A percentile compares a stretch with the other conserved stretches of the same genome.
These are phyloP conservation scores for Temnothorax rugatulus DNA, from an alignment of 2,888 invertebrate genomes.

Conservation along the genomic window DNA sequence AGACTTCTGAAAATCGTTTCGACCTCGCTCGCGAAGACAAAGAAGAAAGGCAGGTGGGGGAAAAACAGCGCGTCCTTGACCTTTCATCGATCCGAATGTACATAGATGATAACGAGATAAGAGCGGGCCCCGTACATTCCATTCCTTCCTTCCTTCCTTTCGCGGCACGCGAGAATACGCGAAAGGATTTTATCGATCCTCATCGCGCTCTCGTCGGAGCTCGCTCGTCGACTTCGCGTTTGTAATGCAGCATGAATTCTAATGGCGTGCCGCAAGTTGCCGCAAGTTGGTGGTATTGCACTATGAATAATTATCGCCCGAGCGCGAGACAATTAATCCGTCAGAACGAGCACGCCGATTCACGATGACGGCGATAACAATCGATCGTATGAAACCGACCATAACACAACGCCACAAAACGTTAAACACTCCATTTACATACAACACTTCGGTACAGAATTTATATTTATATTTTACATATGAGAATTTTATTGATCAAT, in stretches of 20 bases:
- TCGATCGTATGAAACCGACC: neutral
- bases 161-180: constrained; percentile 46
- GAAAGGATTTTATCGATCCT: constrained; percentile 42
- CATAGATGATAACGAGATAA: constrained; percentile 52
- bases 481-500: neutral
- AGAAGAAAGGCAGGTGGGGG: neutral
- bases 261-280: constrained; percentile 30
- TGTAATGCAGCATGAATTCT: constrained; percentile 44
- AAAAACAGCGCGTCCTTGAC: constrained; percentile 51
- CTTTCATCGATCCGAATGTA: constrained; percentile 47
- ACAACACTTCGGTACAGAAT: neutral
- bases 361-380: neutral
- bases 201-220: neutral
- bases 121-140: constrained; percentile 33
- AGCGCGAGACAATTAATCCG: constrained; percentile 39
- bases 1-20: constrained; percentile 7
- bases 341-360: constrained; percentile 12
- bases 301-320: constrained; percentile 43
- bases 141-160: constrained; percentile 37
- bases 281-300: constrained; percentile 30
- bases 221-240: constrained; percentile 31
- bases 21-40: neutral
- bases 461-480: neutral
- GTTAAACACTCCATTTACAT: neutral
- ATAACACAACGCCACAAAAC: neutral